Percentiles rank a stretch among this genome's conserved stretches.
These are phyloP conservation scores for Epizoanthus stellaris DNA, from an alignment of 92 coral and sea anemone genomes.

Conservation along the genomic window DNA sequence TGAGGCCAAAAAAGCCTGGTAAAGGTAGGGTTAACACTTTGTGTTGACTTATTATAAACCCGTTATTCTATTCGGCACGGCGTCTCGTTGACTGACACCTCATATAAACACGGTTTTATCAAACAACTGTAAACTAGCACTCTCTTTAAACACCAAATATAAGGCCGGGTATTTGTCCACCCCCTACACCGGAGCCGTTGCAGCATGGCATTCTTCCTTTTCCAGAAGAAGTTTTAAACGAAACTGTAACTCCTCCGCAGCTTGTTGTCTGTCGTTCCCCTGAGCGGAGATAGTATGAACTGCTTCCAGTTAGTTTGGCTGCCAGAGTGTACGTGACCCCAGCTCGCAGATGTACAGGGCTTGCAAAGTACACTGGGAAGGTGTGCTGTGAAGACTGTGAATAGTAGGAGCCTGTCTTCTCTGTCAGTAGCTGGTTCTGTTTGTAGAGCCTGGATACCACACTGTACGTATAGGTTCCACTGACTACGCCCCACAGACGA, in stretches of 20 bases:
- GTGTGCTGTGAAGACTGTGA: constrained; percentile 21
- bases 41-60: too few species aligned
- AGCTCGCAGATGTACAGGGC: constrained; percentile 15
- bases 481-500: constrained; percentile 33
- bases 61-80: too few species aligned
- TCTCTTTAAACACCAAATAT: neutral
- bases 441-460: constrained; percentile 45
- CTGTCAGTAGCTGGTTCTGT: constrained; percentile 40
- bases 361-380: constrained; percentile 49
- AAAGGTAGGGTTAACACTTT: too few species aligned
- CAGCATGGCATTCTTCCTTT: neutral
- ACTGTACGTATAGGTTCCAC: constrained; percentile 17
- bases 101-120: too few species aligned
- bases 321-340: constrained; percentile 43
- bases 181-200: neutral
- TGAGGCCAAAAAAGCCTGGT: too few species aligned
- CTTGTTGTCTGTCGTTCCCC: constrained; percentile 8
- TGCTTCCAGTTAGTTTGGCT: neutral
- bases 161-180: constrained; percentile 32
- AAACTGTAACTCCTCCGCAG: constrained; percentile 22
- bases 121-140: neutral
- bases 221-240: constrained; percentile 15
- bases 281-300: neutral
- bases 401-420: constrained; percentile 49
- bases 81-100: too few species aligned